Evolutionary conservation across 2,888 invertebrate species (phyloP), one percentile per base, ranked within the genome.

Genomic region (Plagodis pulveraria): DNA sequence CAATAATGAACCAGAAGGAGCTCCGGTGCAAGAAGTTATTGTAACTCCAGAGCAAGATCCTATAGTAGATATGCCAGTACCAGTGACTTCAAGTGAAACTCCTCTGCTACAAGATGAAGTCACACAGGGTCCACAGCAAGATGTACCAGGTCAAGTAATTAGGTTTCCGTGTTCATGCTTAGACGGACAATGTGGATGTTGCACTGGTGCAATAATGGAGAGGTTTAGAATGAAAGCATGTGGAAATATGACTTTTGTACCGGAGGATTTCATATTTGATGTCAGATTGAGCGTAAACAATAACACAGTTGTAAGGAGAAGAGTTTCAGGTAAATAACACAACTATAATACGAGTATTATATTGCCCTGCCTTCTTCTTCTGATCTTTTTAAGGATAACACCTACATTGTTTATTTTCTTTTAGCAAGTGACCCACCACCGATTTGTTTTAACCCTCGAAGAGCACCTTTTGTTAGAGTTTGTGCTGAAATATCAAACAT

Each of bases 181-280:
- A 0, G 80, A 83, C 35, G 94, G 95, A 12, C 87, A 95, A 73
- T 96, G 96, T 76, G 94, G 94, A 8, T 96, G 96, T 72, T 96
- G 96, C 72, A 95, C 95, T 2, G 94, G 95, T 11, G 89, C 95
- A 55, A 83, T 96, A 49, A 81, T 95, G 69, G 93, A 94, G 58
- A 86, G 94, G 43, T 93, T 96, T 71, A 94, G 93, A 65, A 96
- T 96, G 89, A 96, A 95, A 77, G 95, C 96, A 22, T 97, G 97
- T 81, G 94, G 96, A 44, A 96, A 97, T 76, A 91, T 97, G 33
- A 94, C 95, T 9, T 97, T 97, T 77, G 93, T 96, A 22, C 96
- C 97, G 0, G 97, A 97, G 71, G 97, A 97, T 68, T 97, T 97
- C 80, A 95, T 96, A 35, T 96, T 97, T 78, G 96, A 96, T 62